Conservation (phyloP, 2,113 vertebrate genomes). For the Dasyurus viverrinus region DNA sequence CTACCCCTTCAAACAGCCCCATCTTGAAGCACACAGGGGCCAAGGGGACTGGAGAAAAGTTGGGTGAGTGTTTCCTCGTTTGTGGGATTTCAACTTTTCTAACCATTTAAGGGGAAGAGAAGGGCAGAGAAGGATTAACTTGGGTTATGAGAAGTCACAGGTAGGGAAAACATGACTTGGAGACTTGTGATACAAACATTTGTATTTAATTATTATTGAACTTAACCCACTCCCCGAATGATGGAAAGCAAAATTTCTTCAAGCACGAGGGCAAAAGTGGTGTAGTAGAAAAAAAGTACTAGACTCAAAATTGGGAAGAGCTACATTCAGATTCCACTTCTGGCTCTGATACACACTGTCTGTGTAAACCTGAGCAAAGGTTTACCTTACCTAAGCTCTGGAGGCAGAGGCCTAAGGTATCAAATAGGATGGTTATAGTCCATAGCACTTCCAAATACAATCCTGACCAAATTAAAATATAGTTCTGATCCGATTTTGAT, state of each 20-base stretch:
- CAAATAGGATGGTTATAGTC: background rate
- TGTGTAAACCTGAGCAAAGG: background rate
- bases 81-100: background rate
- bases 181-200: background rate
- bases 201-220: background rate
- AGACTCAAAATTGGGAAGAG: background rate
- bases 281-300: background rate
- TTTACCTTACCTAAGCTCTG: background rate
- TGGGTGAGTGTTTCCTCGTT: constrained; percentile 73
- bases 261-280: background rate
- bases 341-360: background rate
- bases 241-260: background rate
- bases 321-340: background rate
- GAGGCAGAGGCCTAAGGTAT: background rate
- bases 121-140: background rate
- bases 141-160: background rate
- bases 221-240: background rate
- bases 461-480: background rate
- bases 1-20: constrained; percentile 79
- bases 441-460: background rate
- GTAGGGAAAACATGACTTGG: background rate
- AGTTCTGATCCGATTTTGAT: background rate
- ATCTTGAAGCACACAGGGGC: constrained; percentile 73
- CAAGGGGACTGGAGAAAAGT: constrained; percentile 75
- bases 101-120: background rate